phyloP scores from a whole-genome alignment of 2,888 invertebrate species.

The Salpingus planirostris region DNA sequence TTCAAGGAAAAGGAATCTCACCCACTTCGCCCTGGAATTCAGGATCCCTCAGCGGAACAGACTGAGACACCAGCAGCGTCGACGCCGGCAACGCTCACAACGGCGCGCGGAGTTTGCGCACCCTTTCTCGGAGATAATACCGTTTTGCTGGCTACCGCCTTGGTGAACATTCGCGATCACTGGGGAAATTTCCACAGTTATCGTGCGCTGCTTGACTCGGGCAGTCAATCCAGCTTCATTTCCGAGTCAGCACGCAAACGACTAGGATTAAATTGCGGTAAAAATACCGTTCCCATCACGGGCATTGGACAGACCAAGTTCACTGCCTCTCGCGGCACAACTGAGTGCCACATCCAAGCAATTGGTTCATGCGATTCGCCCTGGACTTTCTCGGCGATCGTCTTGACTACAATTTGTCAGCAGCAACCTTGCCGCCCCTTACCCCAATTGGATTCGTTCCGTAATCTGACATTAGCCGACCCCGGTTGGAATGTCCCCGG shows the following conservation, averaged over 20 bases:
- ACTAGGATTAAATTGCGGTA: background rate
- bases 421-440: background rate
- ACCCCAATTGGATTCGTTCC: background rate
- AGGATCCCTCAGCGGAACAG: too few species aligned
- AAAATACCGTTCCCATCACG: background rate
- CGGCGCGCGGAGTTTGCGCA: too few species aligned
- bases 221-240: background rate
- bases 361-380: background rate
- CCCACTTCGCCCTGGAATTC: conserved; percentile 1
- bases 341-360: background rate
- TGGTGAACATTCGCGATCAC: background rate
- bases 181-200: background rate
- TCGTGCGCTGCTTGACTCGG: conserved; percentile 1
- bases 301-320: background rate
- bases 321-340: background rate
- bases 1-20: background rate
- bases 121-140: too few species aligned
- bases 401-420: background rate
- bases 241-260: background rate
- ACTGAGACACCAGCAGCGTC: too few species aligned
- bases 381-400: conserved; percentile 2
- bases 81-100: too few species aligned
- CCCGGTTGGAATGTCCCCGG: background rate
- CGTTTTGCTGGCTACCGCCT: background rate
- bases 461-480: background rate